Conservation (phyloP, 1,140 invertebrate species). For the Drosophila takahashii region DNA sequence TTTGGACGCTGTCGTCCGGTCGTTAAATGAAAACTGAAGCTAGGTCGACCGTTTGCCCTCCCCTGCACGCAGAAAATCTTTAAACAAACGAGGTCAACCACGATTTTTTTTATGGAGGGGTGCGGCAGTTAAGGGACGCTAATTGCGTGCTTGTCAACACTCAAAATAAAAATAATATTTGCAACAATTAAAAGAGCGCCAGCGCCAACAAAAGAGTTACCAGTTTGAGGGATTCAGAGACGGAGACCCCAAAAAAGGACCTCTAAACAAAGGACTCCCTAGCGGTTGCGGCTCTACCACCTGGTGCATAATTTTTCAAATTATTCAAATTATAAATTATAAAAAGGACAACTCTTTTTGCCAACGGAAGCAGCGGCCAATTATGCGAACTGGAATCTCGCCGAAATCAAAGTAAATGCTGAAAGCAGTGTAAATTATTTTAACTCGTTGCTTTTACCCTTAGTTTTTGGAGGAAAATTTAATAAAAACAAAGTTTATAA, state of each 20-base stretch:
- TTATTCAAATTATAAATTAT: conserved; percentile 46
- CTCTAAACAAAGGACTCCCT: conserved; percentile 26
- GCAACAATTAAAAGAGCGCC: conserved; percentile 70
- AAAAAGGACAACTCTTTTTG: conserved; percentile 49
- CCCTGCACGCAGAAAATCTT: conserved; percentile 30
- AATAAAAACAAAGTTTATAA: too few relatives aligned
- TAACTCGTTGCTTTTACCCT: too few relatives aligned
- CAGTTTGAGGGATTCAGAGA: conserved; percentile 37
- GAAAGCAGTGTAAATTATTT: neutral
- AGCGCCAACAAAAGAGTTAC: conserved; percentile 40
- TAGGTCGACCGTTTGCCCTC: conserved; percentile 31
- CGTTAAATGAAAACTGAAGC: conserved; percentile 65
- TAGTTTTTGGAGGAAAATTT: too few relatives aligned
- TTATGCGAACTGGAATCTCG: conserved; percentile 45
- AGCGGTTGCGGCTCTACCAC: conserved; percentile 5
- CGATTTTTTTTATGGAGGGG: neutral
- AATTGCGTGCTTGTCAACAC: conserved; percentile 73
- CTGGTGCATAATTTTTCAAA: conserved; percentile 48
- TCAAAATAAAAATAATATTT: conserved; percentile 75
- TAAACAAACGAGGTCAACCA: conserved; percentile 48
- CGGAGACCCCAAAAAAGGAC: conserved; percentile 23
- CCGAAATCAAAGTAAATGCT: neutral
- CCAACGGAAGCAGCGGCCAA: conserved; percentile 29
- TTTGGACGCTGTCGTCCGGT: conserved; percentile 51
- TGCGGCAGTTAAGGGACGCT: conserved; percentile 18